Percentiles rank a stretch among this genome's conserved stretches.
Conservation (phyloP, 1,140 invertebrate genomes). For the Drosophila funebris region DNA sequence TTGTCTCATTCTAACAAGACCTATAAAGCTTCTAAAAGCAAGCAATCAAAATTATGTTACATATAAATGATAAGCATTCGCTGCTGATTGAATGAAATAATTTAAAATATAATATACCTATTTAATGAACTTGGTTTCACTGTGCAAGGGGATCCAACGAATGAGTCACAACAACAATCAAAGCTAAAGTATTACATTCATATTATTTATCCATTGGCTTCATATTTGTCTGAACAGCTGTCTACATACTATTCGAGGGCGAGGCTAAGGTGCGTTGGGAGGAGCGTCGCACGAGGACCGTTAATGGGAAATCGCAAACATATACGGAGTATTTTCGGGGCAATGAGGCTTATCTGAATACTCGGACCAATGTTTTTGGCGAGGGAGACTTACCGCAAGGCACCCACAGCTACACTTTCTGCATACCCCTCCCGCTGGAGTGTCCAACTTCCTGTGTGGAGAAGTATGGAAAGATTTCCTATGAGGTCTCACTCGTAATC, state of each 20-base stretch:
- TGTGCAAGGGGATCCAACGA: too few relatives aligned
- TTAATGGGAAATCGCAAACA: constrained; percentile 1
- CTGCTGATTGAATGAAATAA: not conserved
- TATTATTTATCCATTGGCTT: not conserved
- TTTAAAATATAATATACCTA: too few relatives aligned
- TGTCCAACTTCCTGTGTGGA: constrained; percentile 89
- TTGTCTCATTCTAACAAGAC: not conserved
- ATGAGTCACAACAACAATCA: not conserved
- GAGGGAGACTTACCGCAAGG: constrained; percentile 56
- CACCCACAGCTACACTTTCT: constrained; percentile 65
- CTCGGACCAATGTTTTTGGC: constrained; percentile 39
- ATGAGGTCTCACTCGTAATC: constrained; percentile 87
- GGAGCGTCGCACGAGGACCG: constrained; percentile 40
- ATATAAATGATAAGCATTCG: not conserved
- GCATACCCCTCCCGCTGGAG: constrained; percentile 84
- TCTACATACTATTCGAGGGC: constrained; percentile 66
- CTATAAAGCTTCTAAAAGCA: too few relatives aligned
- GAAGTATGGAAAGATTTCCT: constrained; percentile 88
- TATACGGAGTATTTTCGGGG: constrained; percentile 34
- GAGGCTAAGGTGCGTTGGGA: constrained; percentile 71
- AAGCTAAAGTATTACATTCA: not conserved
- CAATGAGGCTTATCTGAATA: constrained; percentile 52
- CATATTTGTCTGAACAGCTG: constrained; percentile 31
- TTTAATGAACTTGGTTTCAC: not conserved
- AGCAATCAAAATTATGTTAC: not conserved